Evolutionary conservation across 1,140 invertebrate genomes (phyloP).

Genomic region (Portunus trituberculatus): DNA sequence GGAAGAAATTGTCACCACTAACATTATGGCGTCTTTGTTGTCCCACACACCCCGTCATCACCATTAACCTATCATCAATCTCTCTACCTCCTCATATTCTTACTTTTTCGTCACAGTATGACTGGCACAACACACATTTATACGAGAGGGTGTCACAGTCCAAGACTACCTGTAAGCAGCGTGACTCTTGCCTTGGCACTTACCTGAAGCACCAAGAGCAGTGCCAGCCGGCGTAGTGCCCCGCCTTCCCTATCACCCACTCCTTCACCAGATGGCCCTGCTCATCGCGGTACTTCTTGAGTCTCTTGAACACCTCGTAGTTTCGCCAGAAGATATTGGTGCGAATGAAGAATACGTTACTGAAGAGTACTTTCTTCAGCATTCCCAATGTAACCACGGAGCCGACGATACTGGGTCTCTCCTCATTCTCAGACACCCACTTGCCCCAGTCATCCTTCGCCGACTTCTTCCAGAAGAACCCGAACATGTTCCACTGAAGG

Average conservation of each 20-base stretch:
- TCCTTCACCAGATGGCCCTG: conserved; percentile 62
- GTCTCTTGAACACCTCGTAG: conserved; percentile 48
- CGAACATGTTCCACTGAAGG: conserved; percentile 86
- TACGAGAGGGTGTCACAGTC: too few relatives aligned
- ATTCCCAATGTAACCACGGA: conserved; percentile 75
- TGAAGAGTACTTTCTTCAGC: conserved; percentile 67
- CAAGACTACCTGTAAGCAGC: too few relatives aligned
- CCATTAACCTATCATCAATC: too few relatives aligned
- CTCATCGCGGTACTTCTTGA: conserved; percentile 50
- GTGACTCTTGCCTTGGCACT: not conserved
- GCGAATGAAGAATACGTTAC: conserved; percentile 76
- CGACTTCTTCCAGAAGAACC: conserved; percentile 84
- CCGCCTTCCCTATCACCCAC: conserved; percentile 73
- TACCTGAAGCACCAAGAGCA: conserved; percentile 77
- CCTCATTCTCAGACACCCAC: conserved; percentile 11
- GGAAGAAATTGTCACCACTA: not conserved
- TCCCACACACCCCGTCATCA: not conserved
- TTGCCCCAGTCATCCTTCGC: conserved; percentile 50
- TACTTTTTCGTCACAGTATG: not conserved
- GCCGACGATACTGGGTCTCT: conserved; percentile 53
- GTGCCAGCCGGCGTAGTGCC: conserved; percentile 77
- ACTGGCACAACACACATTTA: too few relatives aligned
- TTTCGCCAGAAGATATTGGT: conserved; percentile 67
- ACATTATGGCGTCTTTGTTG: not conserved
- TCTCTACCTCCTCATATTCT: not conserved